Evolutionary conservation across 1,140 invertebrate species (phyloP).

Genomic region (Hesperophylax magnus): DNA sequence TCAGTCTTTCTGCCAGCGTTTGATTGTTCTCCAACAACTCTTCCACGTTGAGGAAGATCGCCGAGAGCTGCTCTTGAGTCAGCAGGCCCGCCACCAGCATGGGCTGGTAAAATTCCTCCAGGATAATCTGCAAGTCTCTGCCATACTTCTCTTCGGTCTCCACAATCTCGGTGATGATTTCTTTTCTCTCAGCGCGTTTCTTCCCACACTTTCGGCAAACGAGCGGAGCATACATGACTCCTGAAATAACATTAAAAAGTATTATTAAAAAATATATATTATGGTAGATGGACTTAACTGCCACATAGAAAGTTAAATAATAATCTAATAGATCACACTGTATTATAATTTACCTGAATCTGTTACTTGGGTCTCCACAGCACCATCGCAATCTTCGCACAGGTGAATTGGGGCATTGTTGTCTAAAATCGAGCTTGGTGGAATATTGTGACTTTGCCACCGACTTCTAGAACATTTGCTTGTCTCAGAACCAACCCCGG

Average conservation of each 20-base stretch:
- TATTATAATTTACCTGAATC: constrained; percentile 70
- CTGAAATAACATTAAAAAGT: constrained; percentile 60
- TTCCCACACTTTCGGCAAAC: constrained; percentile 91
- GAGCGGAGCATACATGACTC: constrained; percentile 81
- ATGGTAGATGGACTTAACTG: too few species aligned
- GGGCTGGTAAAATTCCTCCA: constrained; percentile 95
- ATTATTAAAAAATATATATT: too few species aligned
- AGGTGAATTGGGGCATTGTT: constrained; percentile 71
- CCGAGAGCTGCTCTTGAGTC: constrained; percentile 85
- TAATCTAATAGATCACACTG: too few species aligned
- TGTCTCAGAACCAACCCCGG: constrained; percentile 93
- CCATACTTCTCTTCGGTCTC: constrained; percentile 98
- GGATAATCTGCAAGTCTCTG: constrained; percentile 90
- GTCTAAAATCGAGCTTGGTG: constrained; percentile 63
- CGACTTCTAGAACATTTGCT: constrained; percentile 87
- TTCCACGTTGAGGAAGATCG: constrained; percentile 95
- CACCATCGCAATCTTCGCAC: constrained; percentile 85
- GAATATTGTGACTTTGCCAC: constrained; percentile 73
- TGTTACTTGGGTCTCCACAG: constrained; percentile 78
- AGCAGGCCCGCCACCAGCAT: constrained; percentile 91
- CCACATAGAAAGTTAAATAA: too few species aligned
- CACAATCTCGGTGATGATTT: constrained; percentile 95
- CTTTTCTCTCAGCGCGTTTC: constrained; percentile 89
- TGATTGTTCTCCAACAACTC: constrained; percentile 92
- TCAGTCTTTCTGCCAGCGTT: constrained; percentile 86